Evolutionary conservation across 2,888 invertebrate species (phyloP).

Genomic region (Spatulosminthurus flaviceps): DNA sequence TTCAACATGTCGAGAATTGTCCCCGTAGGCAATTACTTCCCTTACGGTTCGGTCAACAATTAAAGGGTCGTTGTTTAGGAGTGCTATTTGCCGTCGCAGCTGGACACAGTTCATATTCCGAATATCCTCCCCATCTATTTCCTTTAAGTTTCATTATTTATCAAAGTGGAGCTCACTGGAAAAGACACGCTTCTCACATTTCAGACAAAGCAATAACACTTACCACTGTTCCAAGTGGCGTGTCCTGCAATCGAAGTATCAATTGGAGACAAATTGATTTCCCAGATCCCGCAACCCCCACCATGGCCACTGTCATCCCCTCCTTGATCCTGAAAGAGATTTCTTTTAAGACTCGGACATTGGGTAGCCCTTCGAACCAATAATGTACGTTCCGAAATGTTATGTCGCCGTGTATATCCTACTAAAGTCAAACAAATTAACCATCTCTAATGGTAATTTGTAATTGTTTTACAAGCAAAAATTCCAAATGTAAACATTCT

Average conservation of each 20-base stretch:
- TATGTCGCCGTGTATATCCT: constrained; percentile 10
- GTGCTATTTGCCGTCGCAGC: neutral
- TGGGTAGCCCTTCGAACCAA: neutral
- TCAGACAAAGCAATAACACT: neutral
- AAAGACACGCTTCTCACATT: no score
- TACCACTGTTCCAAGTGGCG: neutral
- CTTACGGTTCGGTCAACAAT: neutral
- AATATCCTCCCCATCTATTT: constrained; percentile 10
- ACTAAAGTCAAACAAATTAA: neutral
- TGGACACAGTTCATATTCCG: neutral
- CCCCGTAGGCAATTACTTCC: constrained; percentile 14
- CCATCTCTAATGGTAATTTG: no score
- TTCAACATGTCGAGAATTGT: neutral
- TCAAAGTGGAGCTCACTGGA: no score
- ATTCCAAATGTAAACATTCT: no score
- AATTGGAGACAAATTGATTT: constrained; percentile 32
- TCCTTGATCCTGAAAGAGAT: neutral
- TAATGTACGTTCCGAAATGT: neutral
- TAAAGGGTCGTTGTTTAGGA: neutral
- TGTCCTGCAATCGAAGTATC: neutral
- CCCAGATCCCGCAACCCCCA: constrained; percentile 19
- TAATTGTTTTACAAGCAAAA: no score
- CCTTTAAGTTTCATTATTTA: no score
- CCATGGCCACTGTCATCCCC: constrained; percentile 5
- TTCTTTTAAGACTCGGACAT: constrained; percentile 8